These are phyloP conservation scores for Argya squamiceps DNA, from an alignment of 2,797 vertebrate species.

Conservation along the genomic window DNA sequence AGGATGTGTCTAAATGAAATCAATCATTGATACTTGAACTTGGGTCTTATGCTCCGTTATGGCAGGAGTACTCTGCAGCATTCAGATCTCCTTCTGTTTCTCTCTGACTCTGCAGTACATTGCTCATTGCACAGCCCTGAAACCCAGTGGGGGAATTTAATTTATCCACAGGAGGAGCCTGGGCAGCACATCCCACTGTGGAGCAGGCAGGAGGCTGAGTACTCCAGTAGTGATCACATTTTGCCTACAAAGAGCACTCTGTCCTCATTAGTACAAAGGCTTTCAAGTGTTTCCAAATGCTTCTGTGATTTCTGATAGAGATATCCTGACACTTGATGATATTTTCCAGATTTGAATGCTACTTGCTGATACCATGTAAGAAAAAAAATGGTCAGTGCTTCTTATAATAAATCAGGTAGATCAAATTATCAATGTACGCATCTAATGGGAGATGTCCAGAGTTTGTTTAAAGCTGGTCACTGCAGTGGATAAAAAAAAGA, in stretches of 20 bases:
- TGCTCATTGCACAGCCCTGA: background rate
- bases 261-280: background rate
- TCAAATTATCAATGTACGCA: background rate
- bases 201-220: background rate
- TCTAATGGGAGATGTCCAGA: background rate
- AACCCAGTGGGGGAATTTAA: background rate
- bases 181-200: background rate
- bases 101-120: background rate
- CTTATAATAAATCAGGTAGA: background rate
- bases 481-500: background rate
- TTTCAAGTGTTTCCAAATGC: background rate
- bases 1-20: background rate
- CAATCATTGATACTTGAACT: background rate
- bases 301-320: background rate
- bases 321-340: background rate
- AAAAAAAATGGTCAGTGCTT: background rate
- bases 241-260: background rate
- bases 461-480: background rate
- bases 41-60: background rate
- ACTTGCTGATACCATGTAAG: background rate
- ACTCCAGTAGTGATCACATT: rapidly evolving
- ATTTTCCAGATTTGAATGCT: background rate
- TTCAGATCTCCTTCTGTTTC: background rate
- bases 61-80: background rate
- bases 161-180: background rate